A percentile compares a stretch with the other conserved stretches of the same genome.
Conservation (phyloP, 2,797 vertebrate genomes). For the Scarus forsteni region DNA sequence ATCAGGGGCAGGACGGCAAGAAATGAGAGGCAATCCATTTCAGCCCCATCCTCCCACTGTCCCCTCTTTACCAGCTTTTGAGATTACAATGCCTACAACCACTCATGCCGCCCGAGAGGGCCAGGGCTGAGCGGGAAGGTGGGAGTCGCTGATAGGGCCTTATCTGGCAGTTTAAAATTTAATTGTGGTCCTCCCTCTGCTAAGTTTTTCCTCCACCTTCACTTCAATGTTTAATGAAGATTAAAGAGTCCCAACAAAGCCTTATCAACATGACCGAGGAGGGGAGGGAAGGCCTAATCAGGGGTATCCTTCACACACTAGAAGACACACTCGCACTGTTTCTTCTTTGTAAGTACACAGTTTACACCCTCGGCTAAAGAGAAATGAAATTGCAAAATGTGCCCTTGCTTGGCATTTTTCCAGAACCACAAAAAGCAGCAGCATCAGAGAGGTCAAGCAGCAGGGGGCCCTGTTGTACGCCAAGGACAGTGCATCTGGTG, state of each 20-base stretch:
- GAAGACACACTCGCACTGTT: background rate
- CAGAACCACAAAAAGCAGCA: too few relatives aligned
- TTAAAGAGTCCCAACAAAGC: constrained; percentile 76
- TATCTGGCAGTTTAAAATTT: constrained; percentile 78
- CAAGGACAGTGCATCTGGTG: too few relatives aligned
- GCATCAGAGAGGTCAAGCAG: background rate
- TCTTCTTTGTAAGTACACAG: background rate
- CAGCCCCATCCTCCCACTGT: constrained; percentile 42
- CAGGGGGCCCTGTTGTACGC: too few relatives aligned
- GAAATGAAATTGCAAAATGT: background rate
- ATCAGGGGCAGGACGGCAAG: constrained; percentile 54
- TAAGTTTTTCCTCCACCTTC: constrained; percentile 67
- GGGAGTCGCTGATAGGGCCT: constrained; percentile 75
- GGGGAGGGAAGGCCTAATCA: constrained; percentile 65
- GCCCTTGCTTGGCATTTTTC: background rate
- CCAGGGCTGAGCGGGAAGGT: constrained; percentile 63
- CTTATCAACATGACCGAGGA: constrained; percentile 78
- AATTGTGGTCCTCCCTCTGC: constrained; percentile 74
- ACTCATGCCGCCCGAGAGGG: constrained; percentile 24
- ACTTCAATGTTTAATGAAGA: constrained; percentile 85
- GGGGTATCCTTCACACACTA: constrained; percentile 32
- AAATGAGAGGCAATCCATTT: constrained; percentile 68
- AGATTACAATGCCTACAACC: constrained; percentile 45
- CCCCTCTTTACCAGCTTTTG: constrained; percentile 32
- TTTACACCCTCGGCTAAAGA: background rate